phyloP scores from a whole-genome alignment of 1,140 invertebrate genomes.

The Prorops nasuta region DNA sequence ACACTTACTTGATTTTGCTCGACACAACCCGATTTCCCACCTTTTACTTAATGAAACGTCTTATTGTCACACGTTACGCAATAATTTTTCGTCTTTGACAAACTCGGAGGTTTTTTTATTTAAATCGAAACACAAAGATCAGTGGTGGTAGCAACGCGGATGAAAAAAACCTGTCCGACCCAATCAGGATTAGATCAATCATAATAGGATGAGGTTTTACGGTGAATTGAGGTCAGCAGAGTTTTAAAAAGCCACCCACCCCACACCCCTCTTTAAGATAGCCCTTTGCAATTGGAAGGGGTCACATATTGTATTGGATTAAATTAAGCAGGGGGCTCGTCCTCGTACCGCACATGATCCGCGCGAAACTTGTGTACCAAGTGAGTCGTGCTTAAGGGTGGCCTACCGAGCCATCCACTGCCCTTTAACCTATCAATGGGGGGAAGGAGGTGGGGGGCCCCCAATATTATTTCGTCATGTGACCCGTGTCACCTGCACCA shows the following conservation, averaged over 20 bases:
- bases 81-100: too few relatives aligned
- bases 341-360: constrained; percentile 38
- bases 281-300: constrained; percentile 19
- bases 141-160: too few relatives aligned
- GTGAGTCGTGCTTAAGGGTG: constrained; percentile 45
- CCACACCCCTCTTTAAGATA: constrained; percentile 25
- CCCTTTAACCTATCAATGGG: too few relatives aligned
- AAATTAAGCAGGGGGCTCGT: constrained; percentile 46
- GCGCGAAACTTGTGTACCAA: constrained; percentile 51
- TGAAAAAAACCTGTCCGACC: constrained; percentile 41
- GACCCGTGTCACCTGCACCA: constrained; percentile 48
- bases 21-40: too few relatives aligned
- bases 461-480: constrained; percentile 48
- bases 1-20: too few relatives aligned
- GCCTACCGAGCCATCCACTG: neutral
- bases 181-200: constrained; percentile 46
- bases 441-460: constrained; percentile 19
- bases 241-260: constrained; percentile 53
- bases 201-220: constrained; percentile 55
- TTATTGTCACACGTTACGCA: too few relatives aligned
- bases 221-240: constrained; percentile 48
- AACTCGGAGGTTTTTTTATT: too few relatives aligned
- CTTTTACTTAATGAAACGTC: too few relatives aligned
- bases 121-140: too few relatives aligned
- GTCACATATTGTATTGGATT: constrained; percentile 56